Conservation (phyloP, 37 sponge, comb jelly and placozoan species). For the Petrosia ficiformis region DNA sequence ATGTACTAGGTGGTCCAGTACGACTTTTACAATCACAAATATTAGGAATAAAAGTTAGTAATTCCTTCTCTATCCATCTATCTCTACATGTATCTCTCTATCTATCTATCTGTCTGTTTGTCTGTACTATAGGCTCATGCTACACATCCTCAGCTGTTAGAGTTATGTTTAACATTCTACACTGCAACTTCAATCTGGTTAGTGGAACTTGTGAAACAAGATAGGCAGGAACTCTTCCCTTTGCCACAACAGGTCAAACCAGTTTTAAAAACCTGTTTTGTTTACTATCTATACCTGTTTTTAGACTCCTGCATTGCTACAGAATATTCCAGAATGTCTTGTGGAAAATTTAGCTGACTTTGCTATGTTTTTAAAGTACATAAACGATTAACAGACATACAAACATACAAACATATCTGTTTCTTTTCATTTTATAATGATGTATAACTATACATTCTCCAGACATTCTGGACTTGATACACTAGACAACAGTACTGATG, state of each 20-base stretch:
- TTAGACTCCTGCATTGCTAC: constrained; percentile 20
- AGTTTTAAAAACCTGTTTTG: background rate
- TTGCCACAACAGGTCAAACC: constrained; percentile 15
- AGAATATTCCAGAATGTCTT: constrained; percentile 48
- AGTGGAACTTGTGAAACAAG: constrained; percentile 21
- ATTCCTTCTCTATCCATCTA: too few species aligned
- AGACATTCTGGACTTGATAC: constrained; percentile 30
- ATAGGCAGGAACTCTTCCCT: constrained; percentile 14
- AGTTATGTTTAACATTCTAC: constrained; percentile 35
- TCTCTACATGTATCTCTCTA: background rate
- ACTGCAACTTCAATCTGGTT: constrained; percentile 59
- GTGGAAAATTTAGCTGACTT: constrained; percentile 65
- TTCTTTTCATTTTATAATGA: too few species aligned
- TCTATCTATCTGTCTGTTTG: constrained; percentile 8
- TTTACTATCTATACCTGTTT: background rate
- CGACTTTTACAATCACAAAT: constrained; percentile 24
- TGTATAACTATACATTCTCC: background rate
- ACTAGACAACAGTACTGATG: background rate
- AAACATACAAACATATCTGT: too few species aligned
- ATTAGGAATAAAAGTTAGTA: constrained; percentile 30
- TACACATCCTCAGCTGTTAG: constrained; percentile 25
- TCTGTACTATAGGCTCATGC: constrained; percentile 39
- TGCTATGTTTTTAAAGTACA: constrained; percentile 42
- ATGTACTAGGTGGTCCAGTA: constrained; percentile 7
- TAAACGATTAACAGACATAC: background rate